Evolutionary conservation across 2,888 invertebrate genomes (phyloP), one percentile per base, ranked within the genome.

Genomic region (Resseliella maxima): DNA sequence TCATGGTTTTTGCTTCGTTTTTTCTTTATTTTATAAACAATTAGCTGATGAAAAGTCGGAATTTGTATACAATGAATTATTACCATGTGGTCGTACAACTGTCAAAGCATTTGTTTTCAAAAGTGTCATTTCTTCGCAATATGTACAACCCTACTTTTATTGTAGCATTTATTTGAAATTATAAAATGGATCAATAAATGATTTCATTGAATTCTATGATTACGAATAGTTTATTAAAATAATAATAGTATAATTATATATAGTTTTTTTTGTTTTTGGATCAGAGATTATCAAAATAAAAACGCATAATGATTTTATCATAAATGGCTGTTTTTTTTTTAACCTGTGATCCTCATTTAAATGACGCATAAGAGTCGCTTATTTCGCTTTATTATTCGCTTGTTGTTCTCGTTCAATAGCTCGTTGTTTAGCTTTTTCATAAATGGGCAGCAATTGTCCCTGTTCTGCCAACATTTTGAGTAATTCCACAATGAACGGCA

Each of bases 401-500:
- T 83, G 83, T 38, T 83, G 83, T 38, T 93, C 93, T 87, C 94
- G 94, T 89, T 94, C 95, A 87, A 94, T 89, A 27, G 95, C 94
- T 88, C 94, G 93, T 89, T 95, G 95, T 89, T 95, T 96, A 10
- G 97, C 98, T 91, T 96, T 96, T 90, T 98, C 97, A 90, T 97
- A 96, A 31, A 99, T 91, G 0, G 96, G 95, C 89, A 96, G 92
- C 86, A 99, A 92, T 90, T 97, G 97, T 85, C 97, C 97, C 90
- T 98, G 96, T 90, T 96, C 96, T 0, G 98, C 99, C 88, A 99
- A 92, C 89, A 97, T 94, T 91, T 97, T 97, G 72, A 99, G 92
- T 87, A 99, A 92, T 90, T 97, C 97, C 88, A 99, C 96, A 88
- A 99, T 98, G 88, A 99, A 94, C 0, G 99, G 99, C 88, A 99